Conservation (phyloP, 1,140 invertebrate species). For the Habropoda laboriosa region DNA sequence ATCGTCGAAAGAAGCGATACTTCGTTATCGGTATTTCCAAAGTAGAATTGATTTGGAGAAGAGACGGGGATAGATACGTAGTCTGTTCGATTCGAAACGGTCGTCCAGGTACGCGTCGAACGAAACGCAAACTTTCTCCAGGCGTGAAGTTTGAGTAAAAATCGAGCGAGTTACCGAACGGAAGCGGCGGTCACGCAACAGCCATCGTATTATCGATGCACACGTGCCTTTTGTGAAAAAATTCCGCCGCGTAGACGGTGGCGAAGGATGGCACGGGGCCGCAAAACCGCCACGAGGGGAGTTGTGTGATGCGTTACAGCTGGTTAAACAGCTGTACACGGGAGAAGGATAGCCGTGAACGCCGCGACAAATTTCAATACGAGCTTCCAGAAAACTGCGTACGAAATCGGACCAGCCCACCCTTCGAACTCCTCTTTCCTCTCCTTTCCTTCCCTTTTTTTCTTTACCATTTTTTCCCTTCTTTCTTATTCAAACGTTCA, state of each 20-base stretch:
- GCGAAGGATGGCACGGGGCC: conserved; percentile 4
- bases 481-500: too few relatives aligned
- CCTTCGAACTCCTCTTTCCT: background rate
- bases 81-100: background rate
- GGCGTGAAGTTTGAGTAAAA: background rate
- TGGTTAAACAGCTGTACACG: conserved; percentile 72
- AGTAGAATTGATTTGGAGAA: too few relatives aligned
- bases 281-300: conserved; percentile 43
- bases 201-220: conserved; percentile 57
- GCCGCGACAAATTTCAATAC: conserved; percentile 64
- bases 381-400: conserved; percentile 38
- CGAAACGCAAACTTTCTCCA: conserved; percentile 9
- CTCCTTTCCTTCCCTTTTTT: too few relatives aligned
- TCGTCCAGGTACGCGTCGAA: background rate
- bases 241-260: conserved; percentile 51
- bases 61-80: background rate
- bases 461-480: background rate
- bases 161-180: conserved; percentile 41
- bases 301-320: conserved; percentile 71
- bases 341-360: conserved; percentile 66
- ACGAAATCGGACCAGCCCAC: conserved; percentile 41
- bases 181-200: conserved; percentile 60
- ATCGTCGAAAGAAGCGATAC: too few relatives aligned
- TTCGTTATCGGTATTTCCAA: too few relatives aligned
- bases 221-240: conserved; percentile 66